These are phyloP conservation scores for Notolepis coatsorum DNA, from an alignment of 2,797 vertebrate species.

Conservation along the genomic window DNA sequence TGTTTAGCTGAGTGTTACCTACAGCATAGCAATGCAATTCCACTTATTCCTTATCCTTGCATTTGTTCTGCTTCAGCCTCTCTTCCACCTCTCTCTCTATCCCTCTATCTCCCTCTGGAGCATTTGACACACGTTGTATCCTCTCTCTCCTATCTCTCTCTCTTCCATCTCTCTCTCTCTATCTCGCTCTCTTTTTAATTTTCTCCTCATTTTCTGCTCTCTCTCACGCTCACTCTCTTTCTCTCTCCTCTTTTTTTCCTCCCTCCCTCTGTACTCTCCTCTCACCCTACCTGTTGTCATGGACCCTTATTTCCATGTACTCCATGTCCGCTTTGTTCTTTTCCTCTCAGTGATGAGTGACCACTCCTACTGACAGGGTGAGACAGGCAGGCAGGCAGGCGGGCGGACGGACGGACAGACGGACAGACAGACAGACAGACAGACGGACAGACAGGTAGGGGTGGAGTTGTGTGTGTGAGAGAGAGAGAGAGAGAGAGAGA, in stretches of 20 bases:
- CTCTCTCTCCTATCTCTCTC: neutral
- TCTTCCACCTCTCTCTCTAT: neutral
- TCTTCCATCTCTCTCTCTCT: neutral
- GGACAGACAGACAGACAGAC: neutral
- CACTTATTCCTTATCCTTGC: too few species aligned
- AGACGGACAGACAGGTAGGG: slow-evolving; percentile 5
- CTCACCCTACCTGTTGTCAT: neutral
- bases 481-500: neutral
- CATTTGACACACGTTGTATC: slow-evolving; percentile 26
- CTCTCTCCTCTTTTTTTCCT: neutral
- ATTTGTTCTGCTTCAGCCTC: neutral
- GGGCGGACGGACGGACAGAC: neutral
- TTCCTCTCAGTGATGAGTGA: too few species aligned
- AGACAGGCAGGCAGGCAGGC: neutral
- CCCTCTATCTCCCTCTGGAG: slow-evolving; percentile 54
- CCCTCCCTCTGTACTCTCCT: neutral
- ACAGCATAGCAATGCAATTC: too few species aligned
- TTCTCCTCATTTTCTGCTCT: neutral
- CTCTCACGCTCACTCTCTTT: too few species aligned
- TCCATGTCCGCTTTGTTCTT: neutral
- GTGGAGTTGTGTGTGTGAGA: slow-evolving; percentile 7
- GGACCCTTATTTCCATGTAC: neutral
- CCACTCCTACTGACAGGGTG: neutral
- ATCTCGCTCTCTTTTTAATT: neutral
- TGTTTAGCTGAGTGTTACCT: too few species aligned